Evolutionary conservation across 2,888 invertebrate genomes (phyloP), one percentile per base, ranked within the genome.

Genomic region (Trachelus iudaicus): DNA sequence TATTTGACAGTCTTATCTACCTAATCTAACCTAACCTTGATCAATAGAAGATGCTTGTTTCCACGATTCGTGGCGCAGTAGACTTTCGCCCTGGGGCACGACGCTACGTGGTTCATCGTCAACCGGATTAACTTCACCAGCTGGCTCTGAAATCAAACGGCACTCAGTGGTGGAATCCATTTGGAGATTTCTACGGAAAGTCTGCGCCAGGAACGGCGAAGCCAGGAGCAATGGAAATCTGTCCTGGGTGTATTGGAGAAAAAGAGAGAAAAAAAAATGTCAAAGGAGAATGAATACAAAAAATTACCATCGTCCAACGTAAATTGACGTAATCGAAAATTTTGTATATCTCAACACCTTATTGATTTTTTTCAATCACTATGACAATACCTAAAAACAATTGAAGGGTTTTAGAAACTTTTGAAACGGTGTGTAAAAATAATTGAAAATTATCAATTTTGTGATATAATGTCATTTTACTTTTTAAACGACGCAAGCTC

Each of bases 51-150:
- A 77, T 80, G 74, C 31, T 69, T 15, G 75, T 79, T 82, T 79
- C 81, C 80, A 34, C 80, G 78, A 81, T 79, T 79, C 11, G 81
- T 78, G 74, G 79, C 81, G 76, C 76, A 79, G 76, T 81, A 82
- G 76, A 78, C 82, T 79, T 78, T 73, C 34, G 81, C 79, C 76
- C 76, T 79, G 56, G 79, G 81, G 69, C 73, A 37, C 33, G 76
- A 75, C 30, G 80, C 77, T 35, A 82, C 31, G 56, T 77, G 35
- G 69, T 74, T 69, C 81, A 82, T 79, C 34, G 81, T 79, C 34
- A 37, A 82, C 15, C 82, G 79, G 40, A 82, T 80, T 37, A 81
- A 73, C 69, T 79, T 76, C 30, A 82, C 30, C 77, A 82, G 74
- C 74, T 81, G 79, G 56, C 73, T 33, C 71, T 71, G 71, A 71